Conservation (phyloP, 2,797 vertebrate genomes). For the Anguilla marmorata region DNA sequence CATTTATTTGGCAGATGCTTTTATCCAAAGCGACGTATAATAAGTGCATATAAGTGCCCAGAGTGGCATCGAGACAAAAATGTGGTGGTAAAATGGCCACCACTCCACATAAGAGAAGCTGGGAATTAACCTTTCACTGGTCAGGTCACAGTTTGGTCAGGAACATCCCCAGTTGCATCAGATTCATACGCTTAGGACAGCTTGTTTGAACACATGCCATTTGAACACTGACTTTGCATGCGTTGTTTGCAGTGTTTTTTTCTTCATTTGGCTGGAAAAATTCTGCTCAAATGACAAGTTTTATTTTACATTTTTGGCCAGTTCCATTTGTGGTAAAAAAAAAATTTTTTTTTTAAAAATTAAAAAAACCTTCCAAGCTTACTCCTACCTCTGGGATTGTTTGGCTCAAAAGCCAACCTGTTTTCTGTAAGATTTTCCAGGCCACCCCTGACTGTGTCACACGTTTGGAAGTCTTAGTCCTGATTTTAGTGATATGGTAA, state of each 20-base stretch:
- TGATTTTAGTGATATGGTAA: constrained; percentile 7
- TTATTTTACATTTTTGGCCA: background rate
- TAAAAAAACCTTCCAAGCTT: background rate
- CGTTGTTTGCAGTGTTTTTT: background rate
- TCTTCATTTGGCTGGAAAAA: background rate
- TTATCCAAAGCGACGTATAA: too few relatives aligned
- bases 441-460: background rate
- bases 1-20: too few relatives aligned
- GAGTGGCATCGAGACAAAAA: background rate
- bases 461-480: background rate
- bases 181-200: background rate
- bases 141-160: background rate
- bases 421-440: background rate
- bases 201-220: background rate
- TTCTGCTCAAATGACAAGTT: background rate
- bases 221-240: background rate
- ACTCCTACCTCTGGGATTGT: background rate
- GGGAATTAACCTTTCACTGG: background rate
- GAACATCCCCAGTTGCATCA: background rate
- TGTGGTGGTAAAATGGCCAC: background rate
- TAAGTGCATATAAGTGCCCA: background rate
- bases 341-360: too few relatives aligned
- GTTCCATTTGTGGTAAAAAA: background rate
- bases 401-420: background rate
- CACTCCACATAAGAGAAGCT: background rate